Evolutionary conservation across 1,140 invertebrate species (phyloP), one percentile per base, ranked within the genome.

Genomic region (Cherax quadricarinatus): DNA sequence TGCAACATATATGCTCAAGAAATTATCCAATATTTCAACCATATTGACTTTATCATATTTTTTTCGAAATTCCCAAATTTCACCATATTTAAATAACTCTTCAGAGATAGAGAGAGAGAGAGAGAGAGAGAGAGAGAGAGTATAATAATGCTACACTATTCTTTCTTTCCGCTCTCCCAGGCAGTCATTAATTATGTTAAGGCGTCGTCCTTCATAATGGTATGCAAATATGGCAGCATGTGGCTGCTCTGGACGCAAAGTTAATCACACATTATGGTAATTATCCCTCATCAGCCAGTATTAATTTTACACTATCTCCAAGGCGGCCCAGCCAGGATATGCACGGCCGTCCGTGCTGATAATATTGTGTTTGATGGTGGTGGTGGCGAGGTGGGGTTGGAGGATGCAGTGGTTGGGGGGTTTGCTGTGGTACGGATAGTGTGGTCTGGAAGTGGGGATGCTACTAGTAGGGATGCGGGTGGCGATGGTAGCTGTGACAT

Each of bases 251-350:
- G 21, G 41, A 53, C 70, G 86, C 73, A n/a, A 49, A 87, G 86
- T 79, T 87, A 87, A 87, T 87, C 86, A 87, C 41, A 73, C 70
- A 87, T 87, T 87, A 87, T 87, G 75, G 78, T 87, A 87, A 87
- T 78, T 78, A 24, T 30, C 84, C n/a, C 73, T 87, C 86, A 48
- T 78, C n/a, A 57, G 66, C 85, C 49, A 48, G 73, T 86, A 86
- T 86, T 86, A 86, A 86, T 86, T 86, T 18, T 48, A 66, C 66
- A 75, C 75, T 86, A 86, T 75, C 85, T 86, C 66, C 30, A 18
- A n/a, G 18, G 49, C 4, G 81, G 81, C 62, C 16, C 16, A 70
- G 5, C 12, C 12, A 70, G 62, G 62, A n/a, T 16, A 70, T 16
- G 62, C 62, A n/a, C 62, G 12, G 16, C 12, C 62, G 18, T 7